Conservation (phyloP, 2,888 invertebrate species). For the Chloroclystis v-ata region DNA sequence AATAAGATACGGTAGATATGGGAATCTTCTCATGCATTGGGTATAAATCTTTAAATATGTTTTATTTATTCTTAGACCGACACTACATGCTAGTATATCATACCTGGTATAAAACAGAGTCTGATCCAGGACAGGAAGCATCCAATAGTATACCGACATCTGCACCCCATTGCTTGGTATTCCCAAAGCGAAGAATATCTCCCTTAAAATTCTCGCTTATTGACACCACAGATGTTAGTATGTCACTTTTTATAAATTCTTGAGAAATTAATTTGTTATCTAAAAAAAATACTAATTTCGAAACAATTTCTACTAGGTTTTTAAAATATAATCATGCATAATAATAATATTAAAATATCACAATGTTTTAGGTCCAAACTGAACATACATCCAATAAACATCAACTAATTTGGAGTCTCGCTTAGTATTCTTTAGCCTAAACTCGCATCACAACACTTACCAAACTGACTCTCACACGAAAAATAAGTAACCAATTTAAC, state of each 20-base stretch:
- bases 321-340: no score
- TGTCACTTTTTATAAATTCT: constrained; percentile 23
- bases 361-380: no score
- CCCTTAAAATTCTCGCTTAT: constrained; percentile 22
- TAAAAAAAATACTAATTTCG: no score
- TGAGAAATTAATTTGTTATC: constrained; percentile 18
- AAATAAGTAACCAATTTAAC: constrained; percentile 43
- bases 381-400: no score
- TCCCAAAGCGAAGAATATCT: constrained; percentile 19
- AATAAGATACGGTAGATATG: no score
- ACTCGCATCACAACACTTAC: constrained; percentile 44
- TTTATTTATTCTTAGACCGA: no score
- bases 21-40: no score
- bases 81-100: neutral
- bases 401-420: no score
- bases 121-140: constrained; percentile 35
- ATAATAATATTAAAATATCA: no score
- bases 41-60: no score
- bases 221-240: constrained; percentile 36
- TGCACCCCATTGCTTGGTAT: constrained; percentile 35
- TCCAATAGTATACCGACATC: constrained; percentile 48
- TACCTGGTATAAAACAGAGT: constrained; percentile 40
- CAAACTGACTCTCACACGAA: constrained; percentile 37
- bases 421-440: no score
- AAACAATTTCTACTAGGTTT: no score